Evolutionary conservation across 1,140 invertebrate species (phyloP), one percentile per base, ranked within the genome.

Genomic region (Condylostylus longicornis): DNA sequence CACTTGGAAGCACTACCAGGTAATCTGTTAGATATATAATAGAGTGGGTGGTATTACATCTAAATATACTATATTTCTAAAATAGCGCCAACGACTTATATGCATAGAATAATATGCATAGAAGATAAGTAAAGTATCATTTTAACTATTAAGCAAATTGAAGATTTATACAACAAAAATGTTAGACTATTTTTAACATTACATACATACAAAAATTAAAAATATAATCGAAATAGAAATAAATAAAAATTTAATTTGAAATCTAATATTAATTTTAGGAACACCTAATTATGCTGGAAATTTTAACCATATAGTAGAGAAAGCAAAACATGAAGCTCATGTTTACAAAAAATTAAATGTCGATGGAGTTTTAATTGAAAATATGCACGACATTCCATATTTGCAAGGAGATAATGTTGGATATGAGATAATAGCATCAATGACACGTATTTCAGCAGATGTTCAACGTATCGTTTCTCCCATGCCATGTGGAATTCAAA

Each of bases 331-430:
- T 13, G 53, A 53, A 42, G 46, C 49, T 7, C 31, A 48, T 31
- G 44, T 55, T 5, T 59, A 59, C 33, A 48, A 43, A 19, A 37
- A 49, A 33, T 38, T 48, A 9, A 36, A 40, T 34, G 19, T 40
- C 18, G 79, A 87, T 63, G 79, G 68, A 14, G 58, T 89, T 2
- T 52, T 88, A 9, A 55, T 90, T 2, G 86, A 89, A 62, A 89
- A 89, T 52, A 89, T 88, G 84, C 71, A 85, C 53, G 86, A 89
- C 53, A 51, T 84, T 12, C 86, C 84, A 1, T 89, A 89, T 48
- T 44, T 79, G 2, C 64, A 67, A 41, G 49, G 65, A 2, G 51
- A 58, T 23, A 42, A 71, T 20, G 51, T 79, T 29, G 70, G 72
- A 6, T 77, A 82, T 2, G 84, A 89, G 61, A 68, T 70, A 13